These are phyloP conservation scores for Hycleus cichorii DNA, from an alignment of 1,140 invertebrate genomes.

Conservation along the genomic window DNA sequence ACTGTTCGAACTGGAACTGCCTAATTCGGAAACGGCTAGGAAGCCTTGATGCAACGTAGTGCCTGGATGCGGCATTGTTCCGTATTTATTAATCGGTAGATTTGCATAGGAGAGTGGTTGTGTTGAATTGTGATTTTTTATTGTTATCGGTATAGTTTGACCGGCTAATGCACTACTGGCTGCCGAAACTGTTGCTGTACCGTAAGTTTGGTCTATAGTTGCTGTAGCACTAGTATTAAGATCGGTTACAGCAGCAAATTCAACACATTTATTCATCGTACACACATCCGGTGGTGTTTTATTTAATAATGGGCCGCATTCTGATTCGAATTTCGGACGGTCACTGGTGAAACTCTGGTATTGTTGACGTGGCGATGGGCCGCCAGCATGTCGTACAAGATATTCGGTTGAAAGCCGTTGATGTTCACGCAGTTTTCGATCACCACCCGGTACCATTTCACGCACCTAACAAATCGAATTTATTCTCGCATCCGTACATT, in stretches of 20 bases:
- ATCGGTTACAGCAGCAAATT: conserved; percentile 28
- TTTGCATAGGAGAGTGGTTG: conserved; percentile 27
- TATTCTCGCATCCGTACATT: not conserved
- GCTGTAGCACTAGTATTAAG: conserved; percentile 19
- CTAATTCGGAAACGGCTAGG: conserved; percentile 34
- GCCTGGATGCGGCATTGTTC: conserved; percentile 34
- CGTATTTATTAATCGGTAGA: conserved; percentile 34
- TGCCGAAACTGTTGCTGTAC: not conserved
- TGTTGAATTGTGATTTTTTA: conserved; percentile 34
- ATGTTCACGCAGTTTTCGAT: conserved; percentile 51
- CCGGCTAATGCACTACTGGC: conserved; percentile 29
- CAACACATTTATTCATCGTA: conserved; percentile 37
- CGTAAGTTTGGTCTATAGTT: not conserved
- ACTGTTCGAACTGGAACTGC: conserved; percentile 37
- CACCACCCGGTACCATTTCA: conserved; percentile 56
- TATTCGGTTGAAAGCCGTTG: conserved; percentile 37
- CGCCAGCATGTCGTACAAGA: conserved; percentile 29
- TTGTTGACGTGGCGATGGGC: conserved; percentile 3
- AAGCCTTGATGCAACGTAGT: conserved; percentile 35
- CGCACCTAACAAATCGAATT: conserved; percentile 42
- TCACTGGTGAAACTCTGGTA: conserved; percentile 23
- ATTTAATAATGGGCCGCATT: conserved; percentile 36
- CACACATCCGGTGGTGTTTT: conserved; percentile 40
- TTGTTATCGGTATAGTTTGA: conserved; percentile 39
- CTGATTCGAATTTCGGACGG: conserved; percentile 35